These are phyloP conservation scores for Lagocephalus sceleratus DNA, from an alignment of 2,797 vertebrate genomes.

Conservation along the genomic window DNA sequence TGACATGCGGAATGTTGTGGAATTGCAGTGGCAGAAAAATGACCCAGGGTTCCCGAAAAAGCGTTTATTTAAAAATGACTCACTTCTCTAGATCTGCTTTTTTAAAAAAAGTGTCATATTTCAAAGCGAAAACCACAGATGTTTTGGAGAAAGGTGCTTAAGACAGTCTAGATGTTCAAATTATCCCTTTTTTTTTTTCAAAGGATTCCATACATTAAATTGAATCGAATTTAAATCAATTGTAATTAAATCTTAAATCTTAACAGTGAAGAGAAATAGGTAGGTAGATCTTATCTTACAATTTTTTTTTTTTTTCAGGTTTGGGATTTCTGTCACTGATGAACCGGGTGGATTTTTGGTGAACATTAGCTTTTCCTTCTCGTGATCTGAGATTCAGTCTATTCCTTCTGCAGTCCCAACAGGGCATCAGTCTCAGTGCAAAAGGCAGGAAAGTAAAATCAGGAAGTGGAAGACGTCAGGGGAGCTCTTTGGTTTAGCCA, in stretches of 20 bases:
- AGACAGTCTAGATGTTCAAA: constrained; percentile 12
- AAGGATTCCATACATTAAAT: constrained; percentile 23
- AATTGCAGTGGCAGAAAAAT: constrained; percentile 11
- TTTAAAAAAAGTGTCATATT: too few relatives aligned
- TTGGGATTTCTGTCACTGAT: constrained; percentile 22
- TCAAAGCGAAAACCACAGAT: constrained; percentile 4
- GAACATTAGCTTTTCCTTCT: neutral
- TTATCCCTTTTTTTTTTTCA: constrained; percentile 22
- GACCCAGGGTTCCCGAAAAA: neutral
- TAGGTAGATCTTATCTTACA: constrained; percentile 33
- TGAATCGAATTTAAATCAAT: constrained; percentile 17
- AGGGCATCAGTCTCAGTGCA: constrained; percentile 2
- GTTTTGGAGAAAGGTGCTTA: constrained; percentile 30
- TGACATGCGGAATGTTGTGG: constrained; percentile 33
- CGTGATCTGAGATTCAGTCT: neutral
- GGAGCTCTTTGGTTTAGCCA: constrained; percentile 41
- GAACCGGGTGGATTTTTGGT: constrained; percentile 47
- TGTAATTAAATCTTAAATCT: constrained; percentile 9
- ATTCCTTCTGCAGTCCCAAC: constrained; percentile 4
- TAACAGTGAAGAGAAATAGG: constrained; percentile 77
- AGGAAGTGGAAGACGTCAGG: constrained; percentile 37
- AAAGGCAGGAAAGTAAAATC: constrained; percentile 10
- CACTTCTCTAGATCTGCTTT: too few relatives aligned
- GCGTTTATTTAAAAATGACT: neutral
- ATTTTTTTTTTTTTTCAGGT: constrained; percentile 50